Base-by-base conservation (phyloP, 2,888 invertebrate species). In the Emmelina monodactyla region DNA sequence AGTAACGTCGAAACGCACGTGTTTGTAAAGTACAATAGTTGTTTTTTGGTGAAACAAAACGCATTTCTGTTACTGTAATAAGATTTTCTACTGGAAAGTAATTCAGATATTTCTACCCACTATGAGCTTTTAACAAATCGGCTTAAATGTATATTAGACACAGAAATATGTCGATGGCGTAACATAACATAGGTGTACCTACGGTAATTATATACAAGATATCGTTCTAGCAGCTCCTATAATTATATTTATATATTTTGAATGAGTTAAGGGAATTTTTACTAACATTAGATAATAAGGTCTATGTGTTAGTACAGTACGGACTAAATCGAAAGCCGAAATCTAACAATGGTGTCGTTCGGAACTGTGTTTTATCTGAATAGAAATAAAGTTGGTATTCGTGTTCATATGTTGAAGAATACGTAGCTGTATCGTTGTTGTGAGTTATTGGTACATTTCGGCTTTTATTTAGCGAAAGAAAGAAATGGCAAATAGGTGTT, bases 91-190 rank as follows among this genome's bases (percentile, higher is more conserved):
- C n/a, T n/a, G n/a, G n/a, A 53, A 52, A 41, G 40, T 51, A 46
- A 59, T 52, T 53, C 51, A 49, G 53, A 60, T 58, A 58, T 52
- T 61, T 51, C 51, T 51, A 68, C 64, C 68, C 58, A 62, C 58
- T 66, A 68, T 56, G 76, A 76, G 76, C 76, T 76, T 78, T 56
- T 70, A 58, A 55, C 62, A 61, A 62, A 66, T 60, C 71, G 75
- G 76, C 75, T 75, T 76, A 75, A 68, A 66, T 71, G 71, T 78
- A 76, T 62, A 70, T 73, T 75, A 76, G 73, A 69, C 72, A 75
- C 73, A 76, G 71, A 76, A 66, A 66, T 69, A 72, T 70, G 68
- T 61, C 62, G 55, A 55, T 55, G n/a, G n/a, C n/a, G 4, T 29
- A 51, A 55, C 57, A 58, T 54, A 47, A 60, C 47, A 68, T 72